Percentiles rank a stretch among this genome's conserved stretches.
Evolutionary conservation across 2,113 vertebrate species (phyloP).

Genomic region (Dascyllus trimaculatus): DNA sequence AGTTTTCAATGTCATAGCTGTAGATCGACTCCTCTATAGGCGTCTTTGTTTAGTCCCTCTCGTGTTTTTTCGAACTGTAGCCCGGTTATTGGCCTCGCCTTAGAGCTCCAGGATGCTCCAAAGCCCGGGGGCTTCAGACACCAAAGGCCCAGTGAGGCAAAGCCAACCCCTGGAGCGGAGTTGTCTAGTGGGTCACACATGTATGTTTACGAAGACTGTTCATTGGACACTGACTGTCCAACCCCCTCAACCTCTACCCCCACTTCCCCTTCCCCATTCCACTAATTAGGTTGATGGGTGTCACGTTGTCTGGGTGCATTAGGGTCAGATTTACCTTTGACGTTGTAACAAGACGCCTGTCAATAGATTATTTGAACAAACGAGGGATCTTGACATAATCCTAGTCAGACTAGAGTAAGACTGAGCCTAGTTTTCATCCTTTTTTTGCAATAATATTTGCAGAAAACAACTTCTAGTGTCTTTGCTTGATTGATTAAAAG

Average conservation of each 20-base stretch:
- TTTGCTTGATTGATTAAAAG: too few species aligned
- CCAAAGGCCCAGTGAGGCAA: constrained; percentile 37
- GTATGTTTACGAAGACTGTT: constrained; percentile 8
- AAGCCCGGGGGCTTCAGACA: constrained; percentile 45
- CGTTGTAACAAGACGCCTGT: constrained; percentile 19
- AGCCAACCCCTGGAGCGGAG: constrained; percentile 23
- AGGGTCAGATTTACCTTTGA: constrained; percentile 43
- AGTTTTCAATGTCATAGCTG: too few species aligned
- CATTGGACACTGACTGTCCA: constrained; percentile 24
- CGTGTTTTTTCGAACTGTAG: constrained; percentile 2
- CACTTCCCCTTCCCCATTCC: constrained; percentile 6
- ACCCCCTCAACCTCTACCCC: background rate
- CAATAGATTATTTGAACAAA: constrained; percentile 20
- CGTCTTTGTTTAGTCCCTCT: background rate
- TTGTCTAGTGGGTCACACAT: constrained; percentile 41
- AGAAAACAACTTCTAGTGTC: too few species aligned
- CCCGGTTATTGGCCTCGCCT: background rate
- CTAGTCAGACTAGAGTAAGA: background rate
- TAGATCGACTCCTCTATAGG: too few species aligned
- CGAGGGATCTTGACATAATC: background rate
- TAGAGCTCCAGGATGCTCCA: background rate
- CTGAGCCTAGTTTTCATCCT: background rate
- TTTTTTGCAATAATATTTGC: too few species aligned
- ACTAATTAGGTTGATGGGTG: constrained; percentile 73
- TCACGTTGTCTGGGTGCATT: constrained; percentile 63